Percentiles rank a stretch among this genome's conserved stretches.
These are phyloP conservation scores for Mobula birostris DNA, from an alignment of 2,113 vertebrate species.

Conservation along the genomic window DNA sequence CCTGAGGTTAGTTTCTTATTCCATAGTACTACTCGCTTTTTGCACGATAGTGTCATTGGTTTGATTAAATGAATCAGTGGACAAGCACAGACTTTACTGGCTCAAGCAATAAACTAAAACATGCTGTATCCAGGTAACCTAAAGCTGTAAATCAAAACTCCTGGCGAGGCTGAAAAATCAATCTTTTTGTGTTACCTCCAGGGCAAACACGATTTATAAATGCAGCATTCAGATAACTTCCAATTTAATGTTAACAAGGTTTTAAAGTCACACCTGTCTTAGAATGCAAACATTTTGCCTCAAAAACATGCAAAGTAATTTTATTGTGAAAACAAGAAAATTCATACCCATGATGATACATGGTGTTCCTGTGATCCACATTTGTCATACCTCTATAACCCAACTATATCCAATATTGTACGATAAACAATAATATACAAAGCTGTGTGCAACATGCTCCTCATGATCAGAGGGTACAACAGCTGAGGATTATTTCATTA, in stretches of 20 bases:
- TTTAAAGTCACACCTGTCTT: constrained; percentile 35
- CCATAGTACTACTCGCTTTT: background rate
- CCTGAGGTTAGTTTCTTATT: background rate
- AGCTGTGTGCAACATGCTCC: background rate
- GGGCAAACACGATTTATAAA: constrained; percentile 38
- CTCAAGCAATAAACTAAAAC: constrained; percentile 10
- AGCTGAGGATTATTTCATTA: background rate
- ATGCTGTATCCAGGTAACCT: constrained; percentile 23
- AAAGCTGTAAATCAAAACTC: constrained; percentile 27
- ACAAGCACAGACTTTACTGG: background rate
- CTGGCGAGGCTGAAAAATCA: constrained; percentile 27
- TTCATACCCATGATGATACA: background rate
- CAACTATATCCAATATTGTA: background rate
- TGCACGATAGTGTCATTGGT: background rate
- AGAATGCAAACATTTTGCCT: background rate
- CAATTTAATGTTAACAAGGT: constrained; percentile 36
- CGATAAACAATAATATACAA: background rate
- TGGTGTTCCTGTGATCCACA: background rate
- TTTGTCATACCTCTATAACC: background rate
- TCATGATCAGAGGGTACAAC: background rate
- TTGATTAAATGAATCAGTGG: constrained; percentile 6
- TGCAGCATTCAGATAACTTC: constrained; percentile 37
- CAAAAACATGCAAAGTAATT: constrained; percentile 32
- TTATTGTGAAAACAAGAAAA: background rate
- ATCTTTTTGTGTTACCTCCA: constrained; percentile 34